phyloP scores from a whole-genome alignment of 2,113 vertebrate genomes.

The Eptesicus fuscus region DNA sequence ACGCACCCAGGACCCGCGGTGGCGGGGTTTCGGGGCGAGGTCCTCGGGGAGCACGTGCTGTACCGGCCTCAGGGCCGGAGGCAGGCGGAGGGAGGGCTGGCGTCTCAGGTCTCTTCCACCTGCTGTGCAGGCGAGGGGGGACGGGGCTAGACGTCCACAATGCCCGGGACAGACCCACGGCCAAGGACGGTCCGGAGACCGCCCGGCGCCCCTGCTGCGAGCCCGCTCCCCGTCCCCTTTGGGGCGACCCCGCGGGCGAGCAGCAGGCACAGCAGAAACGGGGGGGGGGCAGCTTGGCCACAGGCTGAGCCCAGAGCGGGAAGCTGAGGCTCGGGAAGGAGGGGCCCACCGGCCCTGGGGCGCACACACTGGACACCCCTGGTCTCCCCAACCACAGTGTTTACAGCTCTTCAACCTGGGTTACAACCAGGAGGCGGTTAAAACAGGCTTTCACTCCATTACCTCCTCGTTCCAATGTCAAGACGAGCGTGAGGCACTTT shows the following conservation, averaged over 20 bases:
- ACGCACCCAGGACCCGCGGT: not conserved
- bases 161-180: not conserved
- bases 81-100: not conserved
- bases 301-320: not conserved
- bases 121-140: not conserved
- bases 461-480: not conserved
- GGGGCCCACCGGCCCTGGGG: not conserved
- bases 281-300: no score
- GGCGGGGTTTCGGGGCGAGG: not conserved
- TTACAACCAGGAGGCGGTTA: not conserved
- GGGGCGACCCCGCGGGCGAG: not conserved
- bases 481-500: not conserved
- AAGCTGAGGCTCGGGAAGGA: not conserved
- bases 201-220: not conserved
- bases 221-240: not conserved
- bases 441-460: not conserved
- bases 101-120: not conserved
- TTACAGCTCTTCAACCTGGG: not conserved
- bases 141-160: not conserved
- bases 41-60: not conserved
- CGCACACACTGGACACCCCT: accelerated
- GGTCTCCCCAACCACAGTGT: not conserved
- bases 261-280: not conserved
- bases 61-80: accelerated
- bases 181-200: not conserved